Base-by-base conservation (phyloP, 2,888 invertebrate species). In the Caenorhabditis angaria region DNA sequence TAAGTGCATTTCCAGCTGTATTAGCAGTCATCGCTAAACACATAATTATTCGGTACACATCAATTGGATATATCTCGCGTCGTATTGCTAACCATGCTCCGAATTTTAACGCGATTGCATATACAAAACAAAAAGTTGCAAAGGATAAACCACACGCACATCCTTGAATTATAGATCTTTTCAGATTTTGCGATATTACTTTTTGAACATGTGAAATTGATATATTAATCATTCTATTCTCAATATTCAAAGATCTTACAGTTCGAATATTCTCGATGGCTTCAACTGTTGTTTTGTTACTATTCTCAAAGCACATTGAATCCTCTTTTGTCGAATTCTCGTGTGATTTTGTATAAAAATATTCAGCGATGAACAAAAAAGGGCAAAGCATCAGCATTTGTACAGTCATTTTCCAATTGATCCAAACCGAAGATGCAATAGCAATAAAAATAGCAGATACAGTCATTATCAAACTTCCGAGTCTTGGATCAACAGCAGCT, bases 251-350 rank as follows among this genome's bases (percentile, higher is more conserved):
- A 12, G 88, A 83, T 12, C 88, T 88, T 4, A 89, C 88, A 2
- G 89, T 89, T 58, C 88, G 77, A 0, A 90, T 87, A 64, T 89
- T 89, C 71, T 88, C 88, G 28, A 89, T 83, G 2, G 88, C 87
- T 78, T 89, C 89, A 29, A 87, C 82, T 5, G 88, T 88, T 27
- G 89, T 78, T 84, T 86, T 56, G 35, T 71, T 71, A 48, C 66
- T 67, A 18, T 71, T 71, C 28, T 71, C 71, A 58, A 71, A 67
- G 4, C 63, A 66, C 29, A 67, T 71, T 24, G 71, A 20, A 20
- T 71, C 67, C 47, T 66, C 64, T 20, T 57, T 32, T 20, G 61
- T 63, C 5, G 63, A 63, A 2, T 10, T 58, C 12, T 64, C 57
- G 14, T 41, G 51, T 0, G 59, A 41, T 22, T 53, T 61, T 25